These are phyloP conservation scores for Drosophila antonietae DNA, from an alignment of 2,888 invertebrate species.

Conservation along the genomic window DNA sequence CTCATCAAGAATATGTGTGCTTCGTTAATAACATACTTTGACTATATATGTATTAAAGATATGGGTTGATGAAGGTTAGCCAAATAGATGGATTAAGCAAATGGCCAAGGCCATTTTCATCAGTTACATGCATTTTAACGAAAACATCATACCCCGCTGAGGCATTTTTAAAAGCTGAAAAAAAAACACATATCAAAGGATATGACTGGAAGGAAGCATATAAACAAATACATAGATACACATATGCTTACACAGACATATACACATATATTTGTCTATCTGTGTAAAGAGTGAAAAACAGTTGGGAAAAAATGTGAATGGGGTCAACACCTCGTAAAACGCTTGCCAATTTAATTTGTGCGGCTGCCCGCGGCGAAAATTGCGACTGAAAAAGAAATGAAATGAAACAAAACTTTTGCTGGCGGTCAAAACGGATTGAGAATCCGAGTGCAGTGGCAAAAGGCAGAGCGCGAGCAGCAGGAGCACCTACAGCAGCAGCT, in stretches of 20 bases:
- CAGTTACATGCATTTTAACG: not conserved
- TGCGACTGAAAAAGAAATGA: constrained; percentile 15
- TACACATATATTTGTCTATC: not conserved
- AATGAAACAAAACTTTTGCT: constrained; percentile 11
- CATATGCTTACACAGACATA: not conserved
- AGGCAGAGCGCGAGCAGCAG: not conserved
- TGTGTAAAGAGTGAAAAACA: constrained; percentile 5
- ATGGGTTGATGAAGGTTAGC: no score
- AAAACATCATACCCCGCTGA: not conserved
- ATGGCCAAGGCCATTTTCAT: not conserved
- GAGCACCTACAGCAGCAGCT: not conserved
- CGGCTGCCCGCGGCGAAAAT: constrained; percentile 44
- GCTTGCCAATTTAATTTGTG: constrained; percentile 59
- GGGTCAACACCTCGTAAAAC: constrained; percentile 57
- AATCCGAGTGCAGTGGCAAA: constrained; percentile 11
- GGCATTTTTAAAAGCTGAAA: not conserved
- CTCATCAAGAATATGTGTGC: no score
- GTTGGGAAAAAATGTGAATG: constrained; percentile 19
- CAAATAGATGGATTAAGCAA: no score
- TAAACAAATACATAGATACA: constrained; percentile 5
- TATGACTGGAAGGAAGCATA: constrained; percentile 36
- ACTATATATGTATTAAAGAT: no score
- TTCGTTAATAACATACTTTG: no score
- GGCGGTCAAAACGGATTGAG: constrained; percentile 32
- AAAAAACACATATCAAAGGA: constrained; percentile 41